Conservation (phyloP, 2,888 invertebrate species). For the Ectropis crepuscularia region DNA sequence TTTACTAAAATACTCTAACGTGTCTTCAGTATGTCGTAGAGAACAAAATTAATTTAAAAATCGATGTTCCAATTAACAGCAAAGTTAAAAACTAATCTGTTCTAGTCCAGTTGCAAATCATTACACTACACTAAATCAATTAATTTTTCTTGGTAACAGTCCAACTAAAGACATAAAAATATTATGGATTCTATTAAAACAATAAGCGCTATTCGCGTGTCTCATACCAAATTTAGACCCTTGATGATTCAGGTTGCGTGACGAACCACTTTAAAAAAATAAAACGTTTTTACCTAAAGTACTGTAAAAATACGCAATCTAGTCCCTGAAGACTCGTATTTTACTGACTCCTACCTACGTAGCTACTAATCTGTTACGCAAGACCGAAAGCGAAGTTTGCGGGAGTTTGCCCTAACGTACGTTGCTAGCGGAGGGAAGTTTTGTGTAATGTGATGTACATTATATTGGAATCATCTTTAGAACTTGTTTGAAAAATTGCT, state of each 20-base stretch:
- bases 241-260: neutral
- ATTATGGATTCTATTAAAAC: neutral
- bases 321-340: conserved; percentile 11
- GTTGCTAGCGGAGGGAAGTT: conserved; percentile 3
- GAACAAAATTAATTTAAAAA: too few relatives aligned
- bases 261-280: neutral
- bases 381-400: conserved; percentile 10
- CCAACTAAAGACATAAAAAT: too few relatives aligned
- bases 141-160: too few relatives aligned
- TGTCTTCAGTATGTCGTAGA: too few relatives aligned
- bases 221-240: neutral
- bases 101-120: too few relatives aligned
- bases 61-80: too few relatives aligned
- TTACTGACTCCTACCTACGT: conserved; percentile 1
- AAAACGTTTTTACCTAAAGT: neutral
- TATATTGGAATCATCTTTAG: conserved; percentile 7
- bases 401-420: conserved; percentile 2
- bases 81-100: too few relatives aligned
- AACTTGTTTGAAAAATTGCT: conserved; percentile 1
- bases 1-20: too few relatives aligned
- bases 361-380: conserved; percentile 31
- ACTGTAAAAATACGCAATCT: neutral
- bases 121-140: too few relatives aligned
- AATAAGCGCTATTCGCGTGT: neutral
- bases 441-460: neutral